Percentiles rank a stretch among this genome's conserved stretches.
These are phyloP conservation scores for Wasmannia auropunctata DNA, from an alignment of 1,140 invertebrate species.

Conservation along the genomic window DNA sequence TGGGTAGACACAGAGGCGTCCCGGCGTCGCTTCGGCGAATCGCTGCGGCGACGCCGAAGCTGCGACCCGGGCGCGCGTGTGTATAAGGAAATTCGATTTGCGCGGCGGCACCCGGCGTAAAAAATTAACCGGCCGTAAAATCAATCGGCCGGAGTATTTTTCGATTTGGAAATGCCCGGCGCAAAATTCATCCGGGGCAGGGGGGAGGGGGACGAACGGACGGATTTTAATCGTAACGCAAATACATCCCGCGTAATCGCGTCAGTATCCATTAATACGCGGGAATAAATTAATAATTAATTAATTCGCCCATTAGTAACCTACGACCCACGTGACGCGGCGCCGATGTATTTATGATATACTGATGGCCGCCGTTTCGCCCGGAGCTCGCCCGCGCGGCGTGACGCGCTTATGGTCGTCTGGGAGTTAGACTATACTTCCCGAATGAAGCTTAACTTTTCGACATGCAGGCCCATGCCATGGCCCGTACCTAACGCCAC, in stretches of 20 bases:
- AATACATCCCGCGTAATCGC: slow-evolving; percentile 4
- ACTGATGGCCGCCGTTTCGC: slow-evolving; percentile 26
- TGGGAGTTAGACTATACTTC: slow-evolving; percentile 15
- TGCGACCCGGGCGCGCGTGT: no score
- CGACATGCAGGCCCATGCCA: neutral
- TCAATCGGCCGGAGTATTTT: slow-evolving; percentile 8
- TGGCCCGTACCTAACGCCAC: neutral
- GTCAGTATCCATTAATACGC: slow-evolving; percentile 29
- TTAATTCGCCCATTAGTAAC: slow-evolving; percentile 51
- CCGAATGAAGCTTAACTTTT: slow-evolving; percentile 18
- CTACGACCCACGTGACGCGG: slow-evolving; percentile 20
- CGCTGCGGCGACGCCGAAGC: neutral
- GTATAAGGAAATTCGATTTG: neutral
- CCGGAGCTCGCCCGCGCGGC: neutral
- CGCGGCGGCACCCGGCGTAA: neutral
- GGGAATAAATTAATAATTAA: slow-evolving; percentile 51
- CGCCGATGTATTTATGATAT: slow-evolving; percentile 29
- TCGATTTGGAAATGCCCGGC: neutral
- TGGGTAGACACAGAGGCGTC: neutral
- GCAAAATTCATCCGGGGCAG: slow-evolving; percentile 14
- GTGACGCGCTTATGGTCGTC: neutral
- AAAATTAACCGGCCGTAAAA: slow-evolving; percentile 17
- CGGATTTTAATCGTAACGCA: slow-evolving; percentile 23
- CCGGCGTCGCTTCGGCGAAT: neutral
- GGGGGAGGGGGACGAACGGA: no score